Percentiles rank a stretch among this genome's conserved stretches.
phyloP scores from a whole-genome alignment of 2,888 invertebrate genomes.

The Ectemnius cavifrons region DNA sequence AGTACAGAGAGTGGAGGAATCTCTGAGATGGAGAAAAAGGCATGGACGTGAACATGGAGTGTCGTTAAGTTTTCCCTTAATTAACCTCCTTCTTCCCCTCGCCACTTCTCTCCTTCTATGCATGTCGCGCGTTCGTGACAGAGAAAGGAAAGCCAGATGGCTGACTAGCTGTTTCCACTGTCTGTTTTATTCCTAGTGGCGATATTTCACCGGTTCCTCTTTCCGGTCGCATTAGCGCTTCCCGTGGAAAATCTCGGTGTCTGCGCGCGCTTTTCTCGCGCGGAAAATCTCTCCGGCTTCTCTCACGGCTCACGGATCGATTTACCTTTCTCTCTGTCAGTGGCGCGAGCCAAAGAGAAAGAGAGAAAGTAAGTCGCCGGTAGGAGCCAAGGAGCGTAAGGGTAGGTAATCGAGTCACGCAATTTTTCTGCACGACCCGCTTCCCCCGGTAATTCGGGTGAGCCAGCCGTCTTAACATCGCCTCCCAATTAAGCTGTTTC shows the following conservation, averaged over 20 bases:
- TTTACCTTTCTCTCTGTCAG: not conserved
- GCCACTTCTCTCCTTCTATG: conserved; percentile 5
- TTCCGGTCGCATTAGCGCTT: conserved; percentile 48
- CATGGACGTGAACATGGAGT: conserved; percentile 57
- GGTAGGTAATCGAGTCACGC: conserved; percentile 12
- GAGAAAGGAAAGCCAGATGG: too few species aligned
- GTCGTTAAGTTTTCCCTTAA: conserved; percentile 68
- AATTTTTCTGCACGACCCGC: conserved; percentile 11
- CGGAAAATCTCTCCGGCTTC: conserved; percentile 26
- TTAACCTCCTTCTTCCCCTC: conserved; percentile 48
- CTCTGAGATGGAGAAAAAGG: conserved; percentile 21
- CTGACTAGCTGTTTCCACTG: conserved; percentile 1
- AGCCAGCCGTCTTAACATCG: conserved; percentile 4
- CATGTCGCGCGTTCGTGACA: too few species aligned
- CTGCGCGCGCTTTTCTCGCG: conserved; percentile 25
- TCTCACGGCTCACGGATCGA: conserved; percentile 19
- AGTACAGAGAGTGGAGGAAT: conserved; percentile 11
- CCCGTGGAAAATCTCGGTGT: conserved; percentile 32
- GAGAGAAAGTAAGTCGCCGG: too few species aligned
- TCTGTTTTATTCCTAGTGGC: conserved; percentile 32
- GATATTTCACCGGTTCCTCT: conserved; percentile 38
- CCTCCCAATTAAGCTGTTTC: conserved; percentile 8
- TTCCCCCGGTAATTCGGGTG: conserved; percentile 2
- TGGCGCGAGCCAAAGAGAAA: too few species aligned
- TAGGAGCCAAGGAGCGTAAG: too few species aligned